Evolutionary conservation across 2,113 vertebrate genomes (phyloP).

Genomic region (Passer montanus): DNA sequence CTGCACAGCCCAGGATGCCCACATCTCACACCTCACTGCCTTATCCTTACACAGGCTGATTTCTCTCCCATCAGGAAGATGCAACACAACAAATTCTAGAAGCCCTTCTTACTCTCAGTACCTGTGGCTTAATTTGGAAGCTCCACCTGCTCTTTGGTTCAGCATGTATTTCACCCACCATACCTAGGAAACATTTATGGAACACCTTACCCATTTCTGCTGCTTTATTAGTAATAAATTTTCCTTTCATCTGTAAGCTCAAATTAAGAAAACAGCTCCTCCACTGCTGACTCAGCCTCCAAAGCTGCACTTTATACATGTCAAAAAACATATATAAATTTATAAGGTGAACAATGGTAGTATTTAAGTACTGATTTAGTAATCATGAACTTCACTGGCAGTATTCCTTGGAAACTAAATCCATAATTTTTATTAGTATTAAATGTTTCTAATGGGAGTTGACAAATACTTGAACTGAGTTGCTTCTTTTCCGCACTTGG

Average conservation of each 20-base stretch:
- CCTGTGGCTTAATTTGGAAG: neutral
- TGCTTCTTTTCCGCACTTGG: slow-evolving; percentile 87
- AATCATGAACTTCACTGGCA: slow-evolving; percentile 86
- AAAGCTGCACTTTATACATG: slow-evolving; percentile 67
- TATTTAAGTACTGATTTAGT: slow-evolving; percentile 84
- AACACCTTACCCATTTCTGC: neutral
- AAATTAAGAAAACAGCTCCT: slow-evolving; percentile 37
- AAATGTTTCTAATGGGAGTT: slow-evolving; percentile 97
- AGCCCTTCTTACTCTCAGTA: neutral
- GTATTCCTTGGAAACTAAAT: slow-evolving; percentile 88
- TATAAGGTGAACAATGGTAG: slow-evolving; percentile 85
- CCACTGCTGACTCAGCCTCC: slow-evolving; percentile 66
- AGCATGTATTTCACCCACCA: neutral
- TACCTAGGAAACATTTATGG: neutral
- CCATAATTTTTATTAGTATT: slow-evolving; percentile 95
- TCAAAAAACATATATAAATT: slow-evolving; percentile 76
- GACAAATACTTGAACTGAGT: slow-evolving; percentile 94
- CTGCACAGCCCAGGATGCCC: neutral
- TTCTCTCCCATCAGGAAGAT: neutral
- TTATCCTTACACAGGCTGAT: neutral
- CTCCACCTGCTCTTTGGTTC: neutral
- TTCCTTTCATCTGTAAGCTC: slow-evolving; percentile 61
- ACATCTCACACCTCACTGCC: neutral
- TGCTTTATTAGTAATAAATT: slow-evolving; percentile 22
- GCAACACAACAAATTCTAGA: neutral